phyloP scores from a whole-genome alignment of 1,140 invertebrate species.

The Lethocerus indicus region DNA sequence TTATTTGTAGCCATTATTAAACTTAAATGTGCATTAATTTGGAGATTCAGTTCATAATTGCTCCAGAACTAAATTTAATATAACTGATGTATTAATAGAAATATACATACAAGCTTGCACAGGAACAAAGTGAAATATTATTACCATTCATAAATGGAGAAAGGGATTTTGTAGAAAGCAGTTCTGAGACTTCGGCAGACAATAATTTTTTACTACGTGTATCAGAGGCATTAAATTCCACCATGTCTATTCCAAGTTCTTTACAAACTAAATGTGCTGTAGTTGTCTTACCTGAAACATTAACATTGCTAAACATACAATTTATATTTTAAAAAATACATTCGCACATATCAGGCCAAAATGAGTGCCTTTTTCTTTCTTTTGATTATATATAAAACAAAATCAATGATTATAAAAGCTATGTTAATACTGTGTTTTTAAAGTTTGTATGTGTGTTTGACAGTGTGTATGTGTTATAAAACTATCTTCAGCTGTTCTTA shows the following conservation, averaged over 20 bases:
- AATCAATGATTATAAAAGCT: background rate
- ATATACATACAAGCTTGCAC: background rate
- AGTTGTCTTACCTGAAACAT: slow-evolving; percentile 64
- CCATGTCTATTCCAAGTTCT: slow-evolving; percentile 73
- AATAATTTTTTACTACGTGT: slow-evolving; percentile 82
- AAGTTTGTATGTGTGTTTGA: too few species aligned
- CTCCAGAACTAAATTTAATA: background rate
- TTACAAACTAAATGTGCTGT: slow-evolving; percentile 65
- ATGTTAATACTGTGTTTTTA: background rate
- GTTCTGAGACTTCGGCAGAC: slow-evolving; percentile 59
- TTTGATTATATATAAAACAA: background rate
- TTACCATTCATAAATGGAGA: slow-evolving; percentile 21
- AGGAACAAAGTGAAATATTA: background rate
- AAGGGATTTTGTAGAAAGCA: slow-evolving; percentile 56
- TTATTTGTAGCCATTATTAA: slow-evolving; percentile 16
- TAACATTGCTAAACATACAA: background rate
- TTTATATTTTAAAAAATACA: background rate
- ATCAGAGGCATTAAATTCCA: slow-evolving; percentile 97
- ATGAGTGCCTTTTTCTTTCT: background rate
- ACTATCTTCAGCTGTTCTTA: background rate
- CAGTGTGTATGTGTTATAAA: background rate
- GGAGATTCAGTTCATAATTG: too few species aligned
- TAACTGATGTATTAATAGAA: background rate
- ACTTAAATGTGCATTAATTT: background rate
- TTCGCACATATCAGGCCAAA: background rate